Base-by-base conservation (phyloP, 2,888 invertebrate genomes). In the Brenthis hecate region DNA sequence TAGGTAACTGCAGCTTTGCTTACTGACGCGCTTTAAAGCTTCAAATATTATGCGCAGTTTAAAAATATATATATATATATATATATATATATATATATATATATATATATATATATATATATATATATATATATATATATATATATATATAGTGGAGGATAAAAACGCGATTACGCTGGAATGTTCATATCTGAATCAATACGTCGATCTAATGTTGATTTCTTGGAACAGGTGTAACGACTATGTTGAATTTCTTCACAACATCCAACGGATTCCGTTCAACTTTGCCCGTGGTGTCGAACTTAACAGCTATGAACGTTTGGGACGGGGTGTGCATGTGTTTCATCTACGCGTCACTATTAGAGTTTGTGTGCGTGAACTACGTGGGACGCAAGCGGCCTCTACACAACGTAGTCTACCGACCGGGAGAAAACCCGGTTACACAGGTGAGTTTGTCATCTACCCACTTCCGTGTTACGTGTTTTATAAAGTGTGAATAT, bases 261-360 rank as follows among this genome's bases (percentile, higher is more conserved):
- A 98, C 98, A 85, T 97, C 97, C 79, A 97, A 97, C 87, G 97
- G 97, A 81, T 97, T 97, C 93, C 96, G 97, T 83, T 97, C 97
- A 80, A 98, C 98, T 64, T 94, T 98, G 83, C 98, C 98, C 28
- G 98, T 98, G 78, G 98, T 98, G 73, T 98, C 98, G 66, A 98
- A 98, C 90, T 91, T 98, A 81, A 98, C 98, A 66, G 98, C 98
- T 56, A 98, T 98, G 98, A 98, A 98, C 93, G 97, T 98, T 64
- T 98, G 98, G 98, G 98, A 98, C 87, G 98, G 98, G 71, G 98
- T 98, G 75, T 98, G 98, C 89, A 98, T 98, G 98, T 98, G 98
- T 91, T 98, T 98, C 94, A 98, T 98, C 88, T 98, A 98, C 93
- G 98, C 98, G 71, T 98, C 98, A 65, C 94, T 98, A 70, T 94